Evolutionary conservation across 2,797 vertebrate species (phyloP).

Genomic region (Bufotes viridis): DNA sequence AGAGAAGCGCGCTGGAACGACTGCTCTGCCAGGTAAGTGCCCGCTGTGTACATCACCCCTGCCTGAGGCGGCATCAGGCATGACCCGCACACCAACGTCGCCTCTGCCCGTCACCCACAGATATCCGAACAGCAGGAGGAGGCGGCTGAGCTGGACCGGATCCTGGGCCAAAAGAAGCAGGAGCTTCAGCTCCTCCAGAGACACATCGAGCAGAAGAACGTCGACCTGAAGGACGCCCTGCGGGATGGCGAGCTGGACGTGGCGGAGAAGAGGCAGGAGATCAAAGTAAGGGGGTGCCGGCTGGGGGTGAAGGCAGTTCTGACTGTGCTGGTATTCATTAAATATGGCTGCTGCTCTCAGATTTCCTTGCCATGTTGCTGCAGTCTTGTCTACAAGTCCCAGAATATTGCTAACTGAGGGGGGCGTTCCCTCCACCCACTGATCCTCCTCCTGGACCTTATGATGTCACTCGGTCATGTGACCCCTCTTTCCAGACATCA

Average conservation of each 20-base stretch:
- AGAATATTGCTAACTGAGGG: too few species aligned
- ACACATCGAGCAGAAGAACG: conserved; percentile 73
- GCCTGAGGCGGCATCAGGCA: neutral
- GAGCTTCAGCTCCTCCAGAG: conserved; percentile 76
- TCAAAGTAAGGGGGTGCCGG: conserved; percentile 76
- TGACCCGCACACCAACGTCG: neutral
- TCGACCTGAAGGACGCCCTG: conserved; percentile 75
- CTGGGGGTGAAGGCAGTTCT: too few species aligned
- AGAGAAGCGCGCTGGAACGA: conserved; percentile 74
- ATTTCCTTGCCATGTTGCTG: too few species aligned
- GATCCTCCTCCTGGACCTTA: too few species aligned
- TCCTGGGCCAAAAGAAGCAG: conserved; percentile 72
- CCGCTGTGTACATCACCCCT: neutral
- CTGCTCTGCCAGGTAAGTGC: conserved; percentile 74
- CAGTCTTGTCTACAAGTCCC: too few species aligned
- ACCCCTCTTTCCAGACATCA: too few species aligned
- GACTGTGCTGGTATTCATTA: too few species aligned
- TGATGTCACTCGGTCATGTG: too few species aligned
- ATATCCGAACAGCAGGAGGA: conserved; percentile 74
- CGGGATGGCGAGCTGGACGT: conserved; percentile 77
- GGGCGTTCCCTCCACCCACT: too few species aligned
- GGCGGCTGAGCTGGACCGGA: conserved; percentile 72
- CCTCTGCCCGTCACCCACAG: conserved; percentile 65
- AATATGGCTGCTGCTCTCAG: too few species aligned
- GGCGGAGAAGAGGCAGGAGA: conserved; percentile 72